Evolutionary conservation across 2,797 vertebrate genomes (phyloP), one percentile per base, ranked within the genome.

Genomic region (Danio choprae): DNA sequence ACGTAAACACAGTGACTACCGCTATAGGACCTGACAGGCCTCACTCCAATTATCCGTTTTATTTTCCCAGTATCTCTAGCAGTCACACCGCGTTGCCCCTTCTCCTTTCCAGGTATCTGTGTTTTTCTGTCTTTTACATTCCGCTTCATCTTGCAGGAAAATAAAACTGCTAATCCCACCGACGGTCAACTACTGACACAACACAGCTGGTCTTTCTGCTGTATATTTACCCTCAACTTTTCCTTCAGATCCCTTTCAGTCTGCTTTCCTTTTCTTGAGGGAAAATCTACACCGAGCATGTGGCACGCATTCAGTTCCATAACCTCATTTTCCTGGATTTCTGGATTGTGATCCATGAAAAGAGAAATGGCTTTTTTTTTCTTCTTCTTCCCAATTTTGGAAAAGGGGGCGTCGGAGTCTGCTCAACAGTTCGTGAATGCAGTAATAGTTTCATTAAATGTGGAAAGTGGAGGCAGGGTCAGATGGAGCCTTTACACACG

Each of bases 311-410:
- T 77, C 77, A 79, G 77, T 72, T 63, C 77, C 77, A 72, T 79
- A 79, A 79, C 77, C 77, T 72, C 5, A 79, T 79, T 79, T 79
- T 73, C 77, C 77, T 44, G 77, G 77, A 79, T 79, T 79, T 77
- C 75, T 68, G 41, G 51, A 67, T 38, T 64, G 56, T 62, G 18
- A 62, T 62, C 77, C 56, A 70, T 20, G 36, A 79, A 60, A 62
- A 71, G 41, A 77, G 41, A 48, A 38, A 70, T 18, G 9, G n/a
- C 50, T 7, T 16, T 36, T 71, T 44, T 38, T 56, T 18, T 68
- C n/a, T n/a, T 53, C 4, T 59, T 38, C 41, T 18, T n/a, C n/a
- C 22, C 40, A 72, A 55, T 62, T 79, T 64, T 46, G 68, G 48
- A 79, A 79, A 71, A 79, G 48, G 38, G 46, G 53, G 58, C 29